Conservation (phyloP, 2,888 invertebrate genomes). For the Phlogophora meticulosa region DNA sequence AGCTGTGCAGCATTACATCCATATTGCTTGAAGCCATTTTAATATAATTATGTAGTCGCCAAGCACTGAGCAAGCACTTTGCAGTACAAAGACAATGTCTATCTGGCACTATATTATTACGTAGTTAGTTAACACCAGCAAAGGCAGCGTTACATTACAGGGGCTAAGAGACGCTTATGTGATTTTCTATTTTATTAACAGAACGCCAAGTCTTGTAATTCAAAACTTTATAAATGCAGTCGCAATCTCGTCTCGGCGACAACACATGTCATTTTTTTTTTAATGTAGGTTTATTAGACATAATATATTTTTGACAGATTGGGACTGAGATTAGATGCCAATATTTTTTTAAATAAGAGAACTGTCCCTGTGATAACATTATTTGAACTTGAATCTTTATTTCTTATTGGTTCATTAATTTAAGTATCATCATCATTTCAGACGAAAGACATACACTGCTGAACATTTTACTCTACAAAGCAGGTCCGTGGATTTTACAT, state of each 20-base stretch:
- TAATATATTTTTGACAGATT: too few species aligned
- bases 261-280: too few species aligned
- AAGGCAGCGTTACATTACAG: background rate
- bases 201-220: too few species aligned
- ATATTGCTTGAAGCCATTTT: constrained; percentile 20
- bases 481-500: background rate
- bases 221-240: too few species aligned
- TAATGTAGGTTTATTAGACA: too few species aligned
- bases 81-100: constrained; percentile 33
- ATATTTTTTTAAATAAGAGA: too few species aligned
- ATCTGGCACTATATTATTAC: constrained; percentile 28
- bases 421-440: background rate
- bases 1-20: constrained; percentile 6
- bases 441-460: background rate
- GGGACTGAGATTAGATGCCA: too few species aligned
- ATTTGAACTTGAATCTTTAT: background rate
- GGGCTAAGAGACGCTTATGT: background rate
- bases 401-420: too few species aligned
- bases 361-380: too few species aligned
- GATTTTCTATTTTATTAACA: too few species aligned
- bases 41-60: constrained; percentile 33
- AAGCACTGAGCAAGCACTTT: constrained; percentile 43
- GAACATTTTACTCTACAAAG: background rate
- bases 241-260: too few species aligned
- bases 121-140: constrained; percentile 7